phyloP scores from a whole-genome alignment of 2,113 vertebrate species.

The Triplophysa tibetana region DNA sequence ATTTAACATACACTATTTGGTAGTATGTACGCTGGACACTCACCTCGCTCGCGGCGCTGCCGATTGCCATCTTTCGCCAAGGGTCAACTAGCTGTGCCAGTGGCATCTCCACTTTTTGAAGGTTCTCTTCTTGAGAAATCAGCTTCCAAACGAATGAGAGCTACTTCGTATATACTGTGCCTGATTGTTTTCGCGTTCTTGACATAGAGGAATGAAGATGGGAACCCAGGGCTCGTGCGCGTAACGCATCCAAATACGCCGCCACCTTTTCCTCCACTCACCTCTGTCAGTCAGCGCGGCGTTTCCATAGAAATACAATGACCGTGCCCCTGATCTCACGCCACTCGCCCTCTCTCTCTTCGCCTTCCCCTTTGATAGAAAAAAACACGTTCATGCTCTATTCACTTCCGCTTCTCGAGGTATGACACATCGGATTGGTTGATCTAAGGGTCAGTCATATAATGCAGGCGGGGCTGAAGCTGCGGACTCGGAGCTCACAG shows the following conservation, averaged over 20 bases:
- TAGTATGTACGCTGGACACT: constrained; percentile 55
- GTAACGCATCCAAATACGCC: constrained; percentile 42
- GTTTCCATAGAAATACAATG: constrained; percentile 48
- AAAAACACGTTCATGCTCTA: constrained; percentile 42
- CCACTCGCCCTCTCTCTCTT: constrained; percentile 22
- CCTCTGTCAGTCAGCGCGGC: constrained; percentile 6
- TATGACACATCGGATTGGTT: constrained; percentile 73
- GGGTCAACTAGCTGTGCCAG: constrained; percentile 94
- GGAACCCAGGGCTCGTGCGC: background rate
- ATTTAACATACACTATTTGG: background rate
- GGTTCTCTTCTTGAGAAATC: background rate
- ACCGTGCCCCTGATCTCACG: constrained; percentile 25
- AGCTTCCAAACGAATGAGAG: background rate
- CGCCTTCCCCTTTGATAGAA: constrained; percentile 39
- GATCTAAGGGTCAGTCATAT: constrained; percentile 65
- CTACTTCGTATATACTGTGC: constrained; percentile 10
- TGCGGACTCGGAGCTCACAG: background rate
- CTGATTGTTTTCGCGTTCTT: constrained; percentile 14
- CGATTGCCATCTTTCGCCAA: constrained; percentile 94
- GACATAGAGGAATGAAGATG: constrained; percentile 15
- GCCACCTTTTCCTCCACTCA: constrained; percentile 33
- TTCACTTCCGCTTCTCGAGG: constrained; percentile 72
- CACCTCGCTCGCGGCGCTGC: constrained; percentile 76
- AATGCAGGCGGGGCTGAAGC: constrained; percentile 44
- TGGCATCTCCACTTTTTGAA: constrained; percentile 79